Conservation (phyloP, 1,140 invertebrate genomes). For the Oscheius sp. region DNA sequence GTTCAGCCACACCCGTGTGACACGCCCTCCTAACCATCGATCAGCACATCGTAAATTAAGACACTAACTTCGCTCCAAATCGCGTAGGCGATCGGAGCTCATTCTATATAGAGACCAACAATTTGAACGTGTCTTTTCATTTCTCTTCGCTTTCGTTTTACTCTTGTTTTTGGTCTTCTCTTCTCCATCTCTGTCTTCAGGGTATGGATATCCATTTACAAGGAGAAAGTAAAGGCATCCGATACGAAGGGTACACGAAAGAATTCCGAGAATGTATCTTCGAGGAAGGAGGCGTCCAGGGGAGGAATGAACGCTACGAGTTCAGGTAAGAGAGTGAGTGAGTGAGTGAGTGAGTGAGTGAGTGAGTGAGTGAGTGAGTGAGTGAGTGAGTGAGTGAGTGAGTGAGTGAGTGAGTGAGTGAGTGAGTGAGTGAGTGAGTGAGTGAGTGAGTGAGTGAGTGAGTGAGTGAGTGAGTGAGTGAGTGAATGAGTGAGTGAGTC, state of each 20-base stretch:
- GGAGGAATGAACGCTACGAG: constrained; percentile 45
- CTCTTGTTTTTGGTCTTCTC: background rate
- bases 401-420: too few relatives aligned
- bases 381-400: too few relatives aligned
- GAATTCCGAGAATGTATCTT: constrained; percentile 45
- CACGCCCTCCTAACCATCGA: background rate
- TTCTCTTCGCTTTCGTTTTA: constrained; percentile 1
- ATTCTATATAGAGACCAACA: too few relatives aligned
- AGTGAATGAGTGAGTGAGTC: too few relatives aligned
- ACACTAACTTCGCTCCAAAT: background rate
- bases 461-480: too few relatives aligned
- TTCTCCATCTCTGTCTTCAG: background rate
- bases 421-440: too few relatives aligned
- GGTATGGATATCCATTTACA: constrained; percentile 37
- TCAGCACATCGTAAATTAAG: background rate
- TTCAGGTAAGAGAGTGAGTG: constrained; percentile 40
- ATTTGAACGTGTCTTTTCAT: background rate
- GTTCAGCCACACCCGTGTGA: background rate
- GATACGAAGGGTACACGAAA: constrained; percentile 42
- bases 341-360: too few relatives aligned
- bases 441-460: too few relatives aligned
- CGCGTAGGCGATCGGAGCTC: too few relatives aligned
- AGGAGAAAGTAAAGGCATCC: constrained; percentile 43
- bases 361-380: too few relatives aligned
- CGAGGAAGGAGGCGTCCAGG: constrained; percentile 41